Conservation (phyloP, 2,797 vertebrate genomes). For the Ptychobarbus kaznakovi region DNA sequence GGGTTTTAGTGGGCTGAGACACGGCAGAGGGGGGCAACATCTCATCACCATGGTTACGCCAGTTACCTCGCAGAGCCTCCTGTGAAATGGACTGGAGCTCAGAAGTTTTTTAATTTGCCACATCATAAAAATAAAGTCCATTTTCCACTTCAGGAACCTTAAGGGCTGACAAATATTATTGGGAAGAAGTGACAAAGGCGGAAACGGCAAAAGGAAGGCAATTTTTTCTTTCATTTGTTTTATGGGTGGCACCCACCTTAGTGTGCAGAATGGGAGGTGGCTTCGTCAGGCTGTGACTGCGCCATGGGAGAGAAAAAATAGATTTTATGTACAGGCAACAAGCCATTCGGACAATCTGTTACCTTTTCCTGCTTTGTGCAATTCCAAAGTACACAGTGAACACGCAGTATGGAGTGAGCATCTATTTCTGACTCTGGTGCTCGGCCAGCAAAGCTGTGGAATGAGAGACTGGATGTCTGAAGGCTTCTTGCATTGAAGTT, state of each 20-base stretch:
- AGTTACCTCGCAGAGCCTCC: conserved; percentile 63
- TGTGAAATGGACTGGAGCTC: conserved; percentile 68
- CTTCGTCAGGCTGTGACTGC: conserved; percentile 48
- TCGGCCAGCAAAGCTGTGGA: conserved; percentile 12
- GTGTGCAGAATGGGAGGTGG: conserved; percentile 35
- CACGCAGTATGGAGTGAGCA: conserved; percentile 41
- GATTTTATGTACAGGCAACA: conserved; percentile 38
- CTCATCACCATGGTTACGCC: conserved; percentile 50
- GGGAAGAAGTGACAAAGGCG: conserved; percentile 59
- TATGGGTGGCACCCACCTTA: conserved; percentile 47
- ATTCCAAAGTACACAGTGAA: conserved; percentile 44
- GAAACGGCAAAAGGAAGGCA: conserved; percentile 53
- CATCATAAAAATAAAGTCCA: conserved; percentile 75
- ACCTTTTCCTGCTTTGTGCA: conserved; percentile 48
- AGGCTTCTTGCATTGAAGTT: conserved; percentile 41
- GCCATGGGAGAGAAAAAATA: conserved; percentile 42
- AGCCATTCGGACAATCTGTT: conserved; percentile 42
- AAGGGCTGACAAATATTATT: conserved; percentile 62
- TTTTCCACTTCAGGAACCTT: conserved; percentile 73
- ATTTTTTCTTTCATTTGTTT: conserved; percentile 60
- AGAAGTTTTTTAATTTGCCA: conserved; percentile 74
- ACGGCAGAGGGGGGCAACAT: conserved; percentile 13
- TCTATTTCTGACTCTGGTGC: conserved; percentile 43
- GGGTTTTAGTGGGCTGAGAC: conserved; percentile 21
- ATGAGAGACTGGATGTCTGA: conserved; percentile 43